Percentiles rank a stretch among this genome's conserved stretches.
Evolutionary conservation across 1,140 invertebrate species (phyloP).

Genomic region (Drosophila watanabei): DNA sequence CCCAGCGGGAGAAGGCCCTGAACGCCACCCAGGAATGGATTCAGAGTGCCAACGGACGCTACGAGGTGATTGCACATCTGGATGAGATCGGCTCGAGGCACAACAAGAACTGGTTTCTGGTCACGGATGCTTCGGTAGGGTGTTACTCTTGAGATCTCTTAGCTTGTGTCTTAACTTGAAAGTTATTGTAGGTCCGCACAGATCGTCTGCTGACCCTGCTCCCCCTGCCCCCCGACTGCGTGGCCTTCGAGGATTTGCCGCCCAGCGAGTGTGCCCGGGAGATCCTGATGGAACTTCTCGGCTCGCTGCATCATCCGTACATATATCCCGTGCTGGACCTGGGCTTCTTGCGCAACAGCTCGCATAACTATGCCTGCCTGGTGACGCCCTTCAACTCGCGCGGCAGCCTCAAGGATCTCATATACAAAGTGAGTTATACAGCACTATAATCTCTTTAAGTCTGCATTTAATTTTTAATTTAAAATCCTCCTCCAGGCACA

Average conservation of each 20-base stretch:
- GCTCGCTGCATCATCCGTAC: constrained; percentile 95
- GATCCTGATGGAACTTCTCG: constrained; percentile 92
- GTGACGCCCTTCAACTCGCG: constrained; percentile 93
- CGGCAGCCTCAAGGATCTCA: constrained; percentile 95
- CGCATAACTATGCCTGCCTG: constrained; percentile 88
- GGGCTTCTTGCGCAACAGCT: constrained; percentile 88
- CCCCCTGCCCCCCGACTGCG: constrained; percentile 88
- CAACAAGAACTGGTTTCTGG: constrained; percentile 96
- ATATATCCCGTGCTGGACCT: constrained; percentile 95
- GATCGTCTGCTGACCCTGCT: constrained; percentile 93
- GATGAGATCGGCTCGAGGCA: constrained; percentile 93
- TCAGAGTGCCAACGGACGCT: constrained; percentile 88
- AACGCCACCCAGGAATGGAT: constrained; percentile 89
- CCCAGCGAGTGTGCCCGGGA: constrained; percentile 86
- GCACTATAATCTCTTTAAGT: background rate
- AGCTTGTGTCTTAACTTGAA: background rate
- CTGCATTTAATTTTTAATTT: background rate
- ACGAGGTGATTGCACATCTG: constrained; percentile 91
- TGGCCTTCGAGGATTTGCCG: constrained; percentile 86
- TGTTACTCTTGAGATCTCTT: background rate
- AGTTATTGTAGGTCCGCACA: constrained; percentile 86
- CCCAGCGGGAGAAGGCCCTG: constrained; percentile 88
- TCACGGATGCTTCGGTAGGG: constrained; percentile 89
- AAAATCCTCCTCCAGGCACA: constrained; percentile 62
- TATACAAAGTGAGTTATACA: constrained; percentile 90